Conservation (phyloP, 1,140 invertebrate genomes). For the Cotesia chilonis region DNA sequence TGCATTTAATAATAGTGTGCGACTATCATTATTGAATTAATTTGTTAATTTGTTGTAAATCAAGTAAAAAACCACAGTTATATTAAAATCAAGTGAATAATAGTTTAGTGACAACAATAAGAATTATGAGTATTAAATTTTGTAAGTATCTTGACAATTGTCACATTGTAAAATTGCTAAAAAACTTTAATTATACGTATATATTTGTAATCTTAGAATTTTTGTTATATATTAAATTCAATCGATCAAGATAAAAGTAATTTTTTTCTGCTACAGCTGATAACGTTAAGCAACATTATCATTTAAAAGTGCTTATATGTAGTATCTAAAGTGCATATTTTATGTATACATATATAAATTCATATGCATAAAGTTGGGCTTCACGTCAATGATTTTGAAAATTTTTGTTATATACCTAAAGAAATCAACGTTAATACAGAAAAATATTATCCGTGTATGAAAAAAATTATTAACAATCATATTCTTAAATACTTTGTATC, state of each 20-base stretch:
- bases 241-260: background rate
- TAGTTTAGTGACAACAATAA: too few relatives aligned
- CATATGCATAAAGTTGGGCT: slow-evolving; percentile 37
- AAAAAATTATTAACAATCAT: too few relatives aligned
- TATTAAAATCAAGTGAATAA: too few relatives aligned
- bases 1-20: too few relatives aligned
- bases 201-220: background rate
- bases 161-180: slow-evolving; percentile 6
- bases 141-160: background rate
- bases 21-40: too few relatives aligned
- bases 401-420: too few relatives aligned
- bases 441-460: too few relatives aligned
- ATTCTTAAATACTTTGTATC: too few relatives aligned
- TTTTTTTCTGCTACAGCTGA: background rate
- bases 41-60: too few relatives aligned
- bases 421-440: too few relatives aligned
- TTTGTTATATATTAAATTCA: background rate
- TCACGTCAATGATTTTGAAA: too few relatives aligned
- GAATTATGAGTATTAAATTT: background rate
- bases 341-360: slow-evolving; percentile 44
- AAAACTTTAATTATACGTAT: background rate
- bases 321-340: slow-evolving; percentile 50
- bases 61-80: too few relatives aligned
- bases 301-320: slow-evolving; percentile 41
- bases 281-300: slow-evolving; percentile 10